Percentiles rank a stretch among this genome's conserved stretches.
Evolutionary conservation across 2,113 vertebrate species (phyloP).

Genomic region (Protobothrops mucrosquamatus): DNA sequence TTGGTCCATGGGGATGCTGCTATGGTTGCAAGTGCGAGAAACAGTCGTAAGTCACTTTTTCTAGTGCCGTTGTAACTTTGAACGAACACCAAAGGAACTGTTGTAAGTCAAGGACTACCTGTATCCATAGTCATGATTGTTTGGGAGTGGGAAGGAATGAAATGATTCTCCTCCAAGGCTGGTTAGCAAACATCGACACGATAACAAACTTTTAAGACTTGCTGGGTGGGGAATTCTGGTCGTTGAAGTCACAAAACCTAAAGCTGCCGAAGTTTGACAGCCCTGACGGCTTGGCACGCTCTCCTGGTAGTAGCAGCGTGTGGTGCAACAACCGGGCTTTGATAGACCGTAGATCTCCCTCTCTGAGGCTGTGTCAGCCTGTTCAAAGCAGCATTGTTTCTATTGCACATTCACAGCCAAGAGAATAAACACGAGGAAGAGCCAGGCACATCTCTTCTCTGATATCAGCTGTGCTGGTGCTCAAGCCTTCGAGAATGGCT

Average conservation of each 20-base stretch:
- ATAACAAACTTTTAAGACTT: neutral
- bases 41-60: neutral
- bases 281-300: neutral
- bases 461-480: conserved; percentile 18
- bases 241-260: neutral
- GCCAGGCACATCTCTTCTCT: conserved; percentile 50
- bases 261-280: neutral
- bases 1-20: no score
- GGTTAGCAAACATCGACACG: neutral
- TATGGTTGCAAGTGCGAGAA: no score
- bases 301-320: conserved; percentile 37
- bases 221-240: neutral
- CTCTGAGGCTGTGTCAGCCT: conserved; percentile 64
- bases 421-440: conserved; percentile 62
- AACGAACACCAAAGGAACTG: neutral
- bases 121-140: neutral
- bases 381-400: conserved; percentile 66
- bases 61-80: neutral
- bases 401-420: conserved; percentile 60
- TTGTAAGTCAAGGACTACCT: neutral
- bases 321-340: conserved; percentile 51
- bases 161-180: neutral
- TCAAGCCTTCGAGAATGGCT: neutral
- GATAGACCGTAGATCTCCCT: conserved; percentile 56
- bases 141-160: neutral